Evolutionary conservation across 1,140 invertebrate species (phyloP), one percentile per base, ranked within the genome.

Genomic region (Drosophila auraria): DNA sequence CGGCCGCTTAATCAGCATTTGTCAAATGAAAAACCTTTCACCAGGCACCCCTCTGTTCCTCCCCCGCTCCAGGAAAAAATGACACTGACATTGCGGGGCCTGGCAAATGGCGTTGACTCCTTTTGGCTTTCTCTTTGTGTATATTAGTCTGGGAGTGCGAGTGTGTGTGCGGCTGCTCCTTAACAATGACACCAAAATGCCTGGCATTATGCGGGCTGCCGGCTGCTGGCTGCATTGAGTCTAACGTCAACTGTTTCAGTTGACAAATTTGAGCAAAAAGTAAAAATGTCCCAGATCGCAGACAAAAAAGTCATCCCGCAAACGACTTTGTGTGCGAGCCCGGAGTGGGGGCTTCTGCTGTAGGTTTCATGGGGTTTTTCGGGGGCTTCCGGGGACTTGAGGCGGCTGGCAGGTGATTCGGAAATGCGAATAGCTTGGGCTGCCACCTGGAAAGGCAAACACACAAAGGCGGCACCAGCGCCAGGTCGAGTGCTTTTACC

Each of bases 1-100:
- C 80, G 54, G 81, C 63, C 62, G 80, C 80, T 79, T 83, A 74
- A 83, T 83, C 80, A 83, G 80, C 81, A 83, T 78, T 78, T 78
- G 75, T 78, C 75, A 78, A 78, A 78, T 70, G 75, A 78, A 78
- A 78, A 78, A 78, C 75, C 75, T 78, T 78, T 78, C 75, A 70
- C 17, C 74, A 77, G 62, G 36, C 33, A 42, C 45, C 14, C 25
- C 17, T 47, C 56, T 30, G 50, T 23, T 44, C 36, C 42, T 45
- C 20, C 36, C 40, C 15, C 42, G 36, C 47, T 45, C 25, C 12
- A 42, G 23, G 57, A 40, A 45, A 54, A 54, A 66, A 50, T 82
- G 56, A 64, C 75, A 78, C 53, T 78, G 75, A 82, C 51, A 82
- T 47, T 60, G 80, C 58, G 53, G 50, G 54, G 58, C 64, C 71